These are phyloP conservation scores for Plebejus melissa DNA, from an alignment of 2,888 invertebrate species.

Conservation along the genomic window DNA sequence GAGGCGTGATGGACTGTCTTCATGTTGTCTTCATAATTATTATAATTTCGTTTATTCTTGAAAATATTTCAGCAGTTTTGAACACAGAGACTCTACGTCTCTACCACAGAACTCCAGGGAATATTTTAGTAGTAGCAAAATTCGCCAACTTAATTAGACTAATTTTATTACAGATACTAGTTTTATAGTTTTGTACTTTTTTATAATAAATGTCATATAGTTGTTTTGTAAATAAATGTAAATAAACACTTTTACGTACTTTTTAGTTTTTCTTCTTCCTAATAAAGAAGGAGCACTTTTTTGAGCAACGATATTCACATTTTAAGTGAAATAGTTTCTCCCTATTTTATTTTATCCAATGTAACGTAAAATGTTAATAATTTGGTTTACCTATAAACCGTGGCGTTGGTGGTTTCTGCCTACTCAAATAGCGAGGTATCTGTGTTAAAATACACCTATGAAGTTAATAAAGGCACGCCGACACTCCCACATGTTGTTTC, in stretches of 20 bases:
- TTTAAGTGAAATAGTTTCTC: no score
- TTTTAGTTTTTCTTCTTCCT: not conserved
- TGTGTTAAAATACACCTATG: not conserved
- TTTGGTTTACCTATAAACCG: not conserved
- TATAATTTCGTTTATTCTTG: no score
- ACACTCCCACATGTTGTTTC: not conserved
- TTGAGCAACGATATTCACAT: no score
- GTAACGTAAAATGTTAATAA: not conserved
- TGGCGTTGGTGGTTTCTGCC: not conserved
- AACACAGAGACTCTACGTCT: not conserved
- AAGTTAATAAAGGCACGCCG: not conserved
- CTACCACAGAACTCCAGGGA: not conserved
- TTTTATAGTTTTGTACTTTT: slow-evolving; percentile 8
- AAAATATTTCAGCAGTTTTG: not conserved
- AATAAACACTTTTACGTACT: not conserved
- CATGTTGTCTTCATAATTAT: no score
- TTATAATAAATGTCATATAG: not conserved
- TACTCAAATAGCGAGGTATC: not conserved
- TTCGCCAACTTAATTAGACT: not conserved
- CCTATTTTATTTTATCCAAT: not conserved
- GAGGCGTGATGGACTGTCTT: no score
- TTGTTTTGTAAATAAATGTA: slow-evolving; percentile 16
- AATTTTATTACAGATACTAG: not conserved
- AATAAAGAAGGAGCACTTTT: no score
- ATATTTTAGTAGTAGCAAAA: not conserved